Conservation (phyloP, 2,888 invertebrate genomes). For the Pammene aurita region DNA sequence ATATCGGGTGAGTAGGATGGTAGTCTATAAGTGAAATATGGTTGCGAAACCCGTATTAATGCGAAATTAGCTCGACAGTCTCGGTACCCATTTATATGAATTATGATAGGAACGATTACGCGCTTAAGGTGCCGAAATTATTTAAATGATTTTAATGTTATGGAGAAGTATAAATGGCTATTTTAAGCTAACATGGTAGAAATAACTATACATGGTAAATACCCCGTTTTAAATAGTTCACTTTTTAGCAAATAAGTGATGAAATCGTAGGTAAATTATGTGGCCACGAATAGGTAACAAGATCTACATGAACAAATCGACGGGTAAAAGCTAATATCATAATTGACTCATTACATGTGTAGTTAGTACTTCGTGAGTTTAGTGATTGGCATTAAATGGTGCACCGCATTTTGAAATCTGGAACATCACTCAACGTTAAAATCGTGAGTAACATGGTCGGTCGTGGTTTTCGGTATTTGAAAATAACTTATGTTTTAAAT, state of each 20-base stretch:
- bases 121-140: too few relatives aligned
- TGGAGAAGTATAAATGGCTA: too few relatives aligned
- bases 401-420: slow-evolving; percentile 22
- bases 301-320: too few relatives aligned
- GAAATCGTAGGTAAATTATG: too few relatives aligned
- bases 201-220: too few relatives aligned
- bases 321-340: background rate
- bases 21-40: slow-evolving; percentile 14
- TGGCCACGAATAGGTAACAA: background rate
- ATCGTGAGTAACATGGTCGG: slow-evolving; percentile 8
- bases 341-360: slow-evolving; percentile 21
- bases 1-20: slow-evolving; percentile 8
- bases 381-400: slow-evolving; percentile 34
- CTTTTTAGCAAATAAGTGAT: too few relatives aligned
- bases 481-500: slow-evolving; percentile 13
- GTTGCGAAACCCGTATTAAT: slow-evolving; percentile 16
- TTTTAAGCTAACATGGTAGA: too few relatives aligned
- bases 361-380: slow-evolving; percentile 29
- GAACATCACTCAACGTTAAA: slow-evolving; percentile 13
- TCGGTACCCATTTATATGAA: background rate
- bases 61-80: background rate
- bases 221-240: too few relatives aligned
- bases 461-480: background rate
- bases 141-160: too few relatives aligned
- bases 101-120: too few relatives aligned